phyloP scores from a whole-genome alignment of 2,113 vertebrate genomes.

The Cranoglanis bouderius region DNA sequence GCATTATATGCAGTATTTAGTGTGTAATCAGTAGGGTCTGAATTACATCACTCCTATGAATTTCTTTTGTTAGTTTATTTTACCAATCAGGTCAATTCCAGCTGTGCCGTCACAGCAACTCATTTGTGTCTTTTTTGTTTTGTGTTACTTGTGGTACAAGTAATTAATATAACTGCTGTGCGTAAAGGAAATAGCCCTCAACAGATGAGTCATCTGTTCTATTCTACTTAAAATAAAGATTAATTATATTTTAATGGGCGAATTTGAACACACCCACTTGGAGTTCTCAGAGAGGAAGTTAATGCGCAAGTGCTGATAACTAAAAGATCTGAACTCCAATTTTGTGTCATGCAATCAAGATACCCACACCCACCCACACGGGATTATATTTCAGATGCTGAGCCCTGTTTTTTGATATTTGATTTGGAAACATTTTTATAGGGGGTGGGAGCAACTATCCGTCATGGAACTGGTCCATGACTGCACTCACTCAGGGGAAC shows the following conservation, averaged over 20 bases:
- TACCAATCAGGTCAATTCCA: not conserved
- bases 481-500: too few species aligned
- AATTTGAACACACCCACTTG: conserved; percentile 15
- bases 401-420: too few species aligned
- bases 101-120: not conserved
- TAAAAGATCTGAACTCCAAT: not conserved
- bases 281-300: not conserved
- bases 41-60: not conserved
- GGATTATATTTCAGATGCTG: too few species aligned
- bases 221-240: not conserved
- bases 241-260: not conserved
- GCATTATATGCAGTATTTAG: not conserved
- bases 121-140: not conserved
- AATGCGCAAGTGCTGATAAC: not conserved
- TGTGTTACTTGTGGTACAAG: not conserved
- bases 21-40: not conserved
- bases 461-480: too few species aligned
- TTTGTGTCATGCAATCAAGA: not conserved
- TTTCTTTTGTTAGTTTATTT: not conserved
- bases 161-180: conserved; percentile 1
- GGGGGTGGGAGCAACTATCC: too few species aligned
- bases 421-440: too few species aligned
- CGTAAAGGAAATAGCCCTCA: not conserved
- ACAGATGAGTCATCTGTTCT: not conserved
- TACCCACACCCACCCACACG: not conserved